Evolutionary conservation across 2,888 invertebrate genomes (phyloP).

Genomic region (Pediacus dermestoides): DNA sequence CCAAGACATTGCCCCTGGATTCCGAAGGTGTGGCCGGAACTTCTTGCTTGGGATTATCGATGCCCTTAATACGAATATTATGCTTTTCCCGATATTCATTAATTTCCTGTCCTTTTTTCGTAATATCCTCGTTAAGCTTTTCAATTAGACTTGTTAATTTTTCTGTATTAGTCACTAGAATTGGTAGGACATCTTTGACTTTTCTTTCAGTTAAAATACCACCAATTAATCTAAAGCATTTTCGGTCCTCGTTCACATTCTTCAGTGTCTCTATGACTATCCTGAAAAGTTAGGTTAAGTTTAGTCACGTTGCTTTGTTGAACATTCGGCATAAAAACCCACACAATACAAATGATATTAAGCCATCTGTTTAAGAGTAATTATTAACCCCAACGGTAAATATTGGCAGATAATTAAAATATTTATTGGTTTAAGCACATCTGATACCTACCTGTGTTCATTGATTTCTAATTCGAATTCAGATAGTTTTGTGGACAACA

Average conservation of each 20-base stretch:
- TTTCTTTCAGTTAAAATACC: conserved; percentile 91
- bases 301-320: conserved; percentile 25
- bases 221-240: conserved; percentile 91
- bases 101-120: conserved; percentile 83
- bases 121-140: conserved; percentile 74
- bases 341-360: no score
- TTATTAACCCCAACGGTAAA: no score
- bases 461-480: conserved; percentile 93
- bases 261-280: conserved; percentile 91
- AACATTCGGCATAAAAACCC: no score
- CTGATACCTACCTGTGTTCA: conserved; percentile 84
- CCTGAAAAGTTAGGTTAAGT: conserved; percentile 54
- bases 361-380: conserved; percentile 2
- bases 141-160: conserved; percentile 77
- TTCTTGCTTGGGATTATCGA: conserved; percentile 36
- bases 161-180: conserved; percentile 73
- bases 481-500: conserved; percentile 80
- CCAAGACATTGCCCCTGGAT: conserved; percentile 48
- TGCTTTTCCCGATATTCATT: conserved; percentile 89
- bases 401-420: no score
- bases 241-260: conserved; percentile 76
- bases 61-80: conserved; percentile 66
- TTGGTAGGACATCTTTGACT: conserved; percentile 87
- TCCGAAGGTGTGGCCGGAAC: conserved; percentile 33
- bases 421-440: no score